Conservation (phyloP, 2,113 vertebrate genomes). For the Fulmarus glacialis region DNA sequence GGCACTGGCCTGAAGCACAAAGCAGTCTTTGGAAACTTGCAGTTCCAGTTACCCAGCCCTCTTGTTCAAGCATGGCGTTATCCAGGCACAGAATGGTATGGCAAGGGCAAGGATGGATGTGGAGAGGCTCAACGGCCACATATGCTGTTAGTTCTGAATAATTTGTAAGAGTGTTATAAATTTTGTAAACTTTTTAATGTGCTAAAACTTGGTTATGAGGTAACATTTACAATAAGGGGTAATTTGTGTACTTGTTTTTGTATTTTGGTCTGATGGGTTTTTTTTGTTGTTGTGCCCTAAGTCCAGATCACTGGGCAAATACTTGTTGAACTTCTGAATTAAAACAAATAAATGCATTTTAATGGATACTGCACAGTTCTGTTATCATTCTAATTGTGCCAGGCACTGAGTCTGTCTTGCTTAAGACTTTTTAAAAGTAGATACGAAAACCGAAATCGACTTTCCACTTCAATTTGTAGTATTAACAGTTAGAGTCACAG, state of each 20-base stretch:
- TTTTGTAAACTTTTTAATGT: constrained; percentile 64
- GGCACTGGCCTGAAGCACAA: not conserved
- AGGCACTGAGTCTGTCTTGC: not conserved
- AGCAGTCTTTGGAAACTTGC: not conserved
- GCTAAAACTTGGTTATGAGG: constrained; percentile 36
- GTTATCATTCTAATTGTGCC: not conserved
- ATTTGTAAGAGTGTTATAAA: constrained; percentile 3
- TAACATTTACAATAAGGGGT: constrained; percentile 41
- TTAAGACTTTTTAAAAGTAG: not conserved
- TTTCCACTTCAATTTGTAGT: not conserved
- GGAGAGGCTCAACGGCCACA: not conserved
- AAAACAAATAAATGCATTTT: constrained; percentile 62
- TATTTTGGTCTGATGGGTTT: constrained; percentile 45
- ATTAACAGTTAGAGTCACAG: not conserved
- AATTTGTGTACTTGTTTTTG: constrained; percentile 64
- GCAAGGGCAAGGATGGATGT: not conserved
- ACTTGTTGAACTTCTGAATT: constrained; percentile 39
- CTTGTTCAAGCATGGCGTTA: not conserved
- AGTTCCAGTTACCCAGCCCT: not conserved
- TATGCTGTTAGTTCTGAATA: not conserved
- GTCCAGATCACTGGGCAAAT: not conserved
- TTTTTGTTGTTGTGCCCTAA: constrained; percentile 40
- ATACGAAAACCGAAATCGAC: not conserved
- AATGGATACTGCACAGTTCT: not conserved
- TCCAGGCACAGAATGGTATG: not conserved